A percentile compares a stretch with the other conserved stretches of the same genome.
phyloP scores from a whole-genome alignment of 2,888 invertebrate species.

The Petrophora chlorosata region DNA sequence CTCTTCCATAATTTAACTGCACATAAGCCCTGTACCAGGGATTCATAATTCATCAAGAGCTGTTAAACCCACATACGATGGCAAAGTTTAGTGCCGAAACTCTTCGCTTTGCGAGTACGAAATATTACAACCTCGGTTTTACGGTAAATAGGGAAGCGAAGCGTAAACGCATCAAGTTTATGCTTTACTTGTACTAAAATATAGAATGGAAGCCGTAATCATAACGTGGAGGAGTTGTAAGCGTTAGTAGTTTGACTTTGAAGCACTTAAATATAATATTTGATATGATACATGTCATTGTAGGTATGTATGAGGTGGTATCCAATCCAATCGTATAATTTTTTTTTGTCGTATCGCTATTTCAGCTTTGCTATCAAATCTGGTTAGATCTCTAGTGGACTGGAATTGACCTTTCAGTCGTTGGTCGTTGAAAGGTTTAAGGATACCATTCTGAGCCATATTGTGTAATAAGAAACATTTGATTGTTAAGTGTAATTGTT shows the following conservation, averaged over 20 bases:
- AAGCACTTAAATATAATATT: background rate
- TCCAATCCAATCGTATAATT: background rate
- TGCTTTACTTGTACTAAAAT: slow-evolving; percentile 15
- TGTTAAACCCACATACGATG: slow-evolving; percentile 27
- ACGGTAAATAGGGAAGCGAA: slow-evolving; percentile 27
- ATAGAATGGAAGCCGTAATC: slow-evolving; percentile 14
- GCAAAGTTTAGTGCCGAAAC: slow-evolving; percentile 29
- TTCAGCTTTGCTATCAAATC: no score
- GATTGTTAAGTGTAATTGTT: no score
- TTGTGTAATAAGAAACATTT: no score
- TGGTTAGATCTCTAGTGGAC: no score
- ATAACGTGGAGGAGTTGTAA: slow-evolving; percentile 12
- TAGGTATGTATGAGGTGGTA: background rate
- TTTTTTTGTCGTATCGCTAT: no score
- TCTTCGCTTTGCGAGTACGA: slow-evolving; percentile 20
- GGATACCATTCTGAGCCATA: no score
- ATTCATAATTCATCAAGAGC: slow-evolving; percentile 35
- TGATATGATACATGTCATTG: background rate
- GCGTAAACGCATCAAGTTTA: slow-evolving; percentile 23
- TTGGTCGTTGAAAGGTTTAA: no score
- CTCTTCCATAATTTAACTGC: slow-evolving; percentile 16
- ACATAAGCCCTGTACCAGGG: slow-evolving; percentile 23
- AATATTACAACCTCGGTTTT: slow-evolving; percentile 31
- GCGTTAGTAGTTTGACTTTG: slow-evolving; percentile 8
- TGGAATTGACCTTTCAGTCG: no score